Evolutionary conservation across 2,888 invertebrate genomes (phyloP).

Genomic region (Noctua pronuba): DNA sequence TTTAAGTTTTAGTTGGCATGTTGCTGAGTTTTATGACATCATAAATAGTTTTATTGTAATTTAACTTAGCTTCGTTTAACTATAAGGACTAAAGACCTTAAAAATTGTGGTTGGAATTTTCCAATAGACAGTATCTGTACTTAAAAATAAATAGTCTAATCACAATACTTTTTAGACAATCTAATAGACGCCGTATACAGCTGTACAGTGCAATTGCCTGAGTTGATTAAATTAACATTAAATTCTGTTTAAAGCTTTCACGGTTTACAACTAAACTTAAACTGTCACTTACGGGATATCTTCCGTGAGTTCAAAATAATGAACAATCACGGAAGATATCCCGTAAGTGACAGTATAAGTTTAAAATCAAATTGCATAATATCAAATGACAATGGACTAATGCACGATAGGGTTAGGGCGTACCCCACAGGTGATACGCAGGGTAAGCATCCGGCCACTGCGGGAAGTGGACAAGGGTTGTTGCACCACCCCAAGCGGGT

Average conservation of each 20-base stretch:
- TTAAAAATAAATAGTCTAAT: neutral
- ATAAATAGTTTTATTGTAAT: neutral
- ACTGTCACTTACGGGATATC: too few species aligned
- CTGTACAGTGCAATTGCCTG: neutral
- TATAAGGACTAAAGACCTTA: neutral
- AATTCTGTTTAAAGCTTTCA: too few species aligned
- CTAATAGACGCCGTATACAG: neutral
- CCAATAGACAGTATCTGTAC: neutral
- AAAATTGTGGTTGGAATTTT: neutral
- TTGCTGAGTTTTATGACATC: neutral
- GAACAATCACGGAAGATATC: too few species aligned
- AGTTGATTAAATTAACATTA: neutral
- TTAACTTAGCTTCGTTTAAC: neutral
- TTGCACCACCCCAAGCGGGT: too few species aligned
- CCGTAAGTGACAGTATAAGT: too few species aligned
- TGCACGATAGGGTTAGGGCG: too few species aligned
- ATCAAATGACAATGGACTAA: too few species aligned
- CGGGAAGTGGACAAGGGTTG: too few species aligned
- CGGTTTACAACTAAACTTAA: too few species aligned
- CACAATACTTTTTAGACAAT: neutral
- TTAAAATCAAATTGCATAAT: neutral
- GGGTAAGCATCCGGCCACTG: too few species aligned
- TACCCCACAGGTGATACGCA: too few species aligned
- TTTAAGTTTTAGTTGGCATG: conserved; percentile 3
- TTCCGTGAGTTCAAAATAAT: too few species aligned